phyloP scores from a whole-genome alignment of 2,888 invertebrate genomes.

The Tridacna crocea region DNA sequence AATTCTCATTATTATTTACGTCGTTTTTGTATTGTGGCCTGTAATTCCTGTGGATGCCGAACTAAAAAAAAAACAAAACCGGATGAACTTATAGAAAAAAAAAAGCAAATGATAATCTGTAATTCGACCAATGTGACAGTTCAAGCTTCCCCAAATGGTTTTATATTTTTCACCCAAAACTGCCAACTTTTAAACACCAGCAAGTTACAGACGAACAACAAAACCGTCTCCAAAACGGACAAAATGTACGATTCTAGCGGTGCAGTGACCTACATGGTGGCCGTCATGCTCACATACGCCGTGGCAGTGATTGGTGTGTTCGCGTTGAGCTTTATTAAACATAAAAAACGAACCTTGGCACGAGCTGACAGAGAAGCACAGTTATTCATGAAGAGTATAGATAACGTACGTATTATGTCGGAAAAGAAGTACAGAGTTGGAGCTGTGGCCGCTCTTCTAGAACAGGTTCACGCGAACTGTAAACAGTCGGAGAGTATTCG shows the following conservation, averaged over 20 bases:
- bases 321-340: conserved; percentile 67
- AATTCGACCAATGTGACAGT: conserved; percentile 19
- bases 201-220: not conserved
- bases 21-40: no score
- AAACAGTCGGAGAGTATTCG: not conserved
- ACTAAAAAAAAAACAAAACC: no score
- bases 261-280: conserved; percentile 72
- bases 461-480: conserved; percentile 36
- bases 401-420: conserved; percentile 52
- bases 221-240: not conserved
- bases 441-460: conserved; percentile 40
- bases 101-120: conserved; percentile 21
- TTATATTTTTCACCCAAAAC: conserved; percentile 10
- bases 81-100: no score
- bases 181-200: not conserved
- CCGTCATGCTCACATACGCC: conserved; percentile 72
- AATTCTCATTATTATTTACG: no score
- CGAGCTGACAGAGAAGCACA: conserved; percentile 65
- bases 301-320: conserved; percentile 73
- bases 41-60: no score
- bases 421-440: conserved; percentile 61
- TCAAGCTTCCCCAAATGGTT: not conserved
- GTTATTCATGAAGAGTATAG: conserved; percentile 65
- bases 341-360: conserved; percentile 53
- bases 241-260: conserved; percentile 64